Evolutionary conservation across 2,113 vertebrate species (phyloP), one percentile per base, ranked within the genome.

Genomic region (Nettapus auritus): DNA sequence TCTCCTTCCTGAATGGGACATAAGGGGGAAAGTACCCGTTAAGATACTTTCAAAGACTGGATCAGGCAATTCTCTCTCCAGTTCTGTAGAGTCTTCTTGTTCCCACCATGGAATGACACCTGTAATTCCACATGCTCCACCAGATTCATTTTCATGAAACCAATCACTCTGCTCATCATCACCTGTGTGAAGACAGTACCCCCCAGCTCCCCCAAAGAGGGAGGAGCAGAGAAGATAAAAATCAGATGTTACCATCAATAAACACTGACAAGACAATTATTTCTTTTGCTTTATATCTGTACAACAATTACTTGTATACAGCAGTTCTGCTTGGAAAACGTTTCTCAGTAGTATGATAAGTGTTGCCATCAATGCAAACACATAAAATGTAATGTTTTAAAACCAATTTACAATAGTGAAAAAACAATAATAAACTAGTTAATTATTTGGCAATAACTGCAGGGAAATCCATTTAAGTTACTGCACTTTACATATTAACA

Each of bases 161-260:
- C 99, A 99, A 96, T 99, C 99, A 25, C 99, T 99, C 97, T 99
- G 99, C 83, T 99, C 99, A 82, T 99, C 99, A 15, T 99, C 99
- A 57, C 98, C 99, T 99, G 96, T 85, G 67, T 67, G 71, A 91
- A 86, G 34, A 84, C 23, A 96, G 89, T 33, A 90, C 14, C 8
- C 28, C 69, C 34, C 44, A 26, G 6, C 7, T 67, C 38, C 82
- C 79, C 33, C 1, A 28, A 90, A 76, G 29, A 78, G 31, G 86
- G 80, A 93, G 89, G 69, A 92, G 86, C 79, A 64, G 89, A 67
- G 60, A 74, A 94, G 57, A 86, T 59, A 92, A 96, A 95, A 92
- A 92, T 83, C 69, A 92, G 60, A 88, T 82, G 62, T 87, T 70
- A 94, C 50, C 29, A 83, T 89, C 82, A 88, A 70, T 94, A 84